Evolutionary conservation across 2,888 invertebrate genomes (phyloP).

Genomic region (Cremastinae sp.): DNA sequence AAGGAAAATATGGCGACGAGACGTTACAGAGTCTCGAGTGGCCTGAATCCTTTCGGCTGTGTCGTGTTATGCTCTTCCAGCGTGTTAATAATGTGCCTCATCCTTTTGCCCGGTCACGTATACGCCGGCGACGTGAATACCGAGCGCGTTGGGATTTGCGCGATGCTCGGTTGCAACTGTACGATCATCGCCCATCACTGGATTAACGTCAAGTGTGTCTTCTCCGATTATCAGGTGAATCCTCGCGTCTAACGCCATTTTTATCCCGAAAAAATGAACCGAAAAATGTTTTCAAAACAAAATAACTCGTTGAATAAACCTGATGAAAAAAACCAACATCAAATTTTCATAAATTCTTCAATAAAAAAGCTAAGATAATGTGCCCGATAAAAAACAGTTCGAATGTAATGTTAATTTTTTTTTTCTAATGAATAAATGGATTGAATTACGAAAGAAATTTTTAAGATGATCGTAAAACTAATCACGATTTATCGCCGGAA

Average conservation of each 20-base stretch:
- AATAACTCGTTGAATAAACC: too few relatives aligned
- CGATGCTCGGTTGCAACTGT: conserved; percentile 84
- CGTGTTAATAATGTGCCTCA: conserved; percentile 67
- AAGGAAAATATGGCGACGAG: conserved; percentile 44
- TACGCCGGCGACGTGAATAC: conserved; percentile 58
- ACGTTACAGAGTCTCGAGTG: conserved; percentile 61
- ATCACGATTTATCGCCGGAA: conserved; percentile 17
- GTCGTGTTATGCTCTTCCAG: conserved; percentile 58
- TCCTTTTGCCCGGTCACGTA: conserved; percentile 61
- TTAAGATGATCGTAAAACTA: conserved; percentile 1
- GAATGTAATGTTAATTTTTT: not conserved
- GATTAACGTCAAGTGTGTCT: conserved; percentile 85
- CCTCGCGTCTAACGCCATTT: conserved; percentile 33
- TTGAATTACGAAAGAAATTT: not conserved
- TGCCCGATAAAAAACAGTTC: too few relatives aligned
- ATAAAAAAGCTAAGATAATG: too few relatives aligned
- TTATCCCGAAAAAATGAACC: not conserved
- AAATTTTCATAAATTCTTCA: too few relatives aligned
- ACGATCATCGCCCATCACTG: conserved; percentile 83
- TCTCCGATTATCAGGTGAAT: conserved; percentile 84
- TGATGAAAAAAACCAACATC: too few relatives aligned
- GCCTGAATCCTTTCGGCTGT: conserved; percentile 68
- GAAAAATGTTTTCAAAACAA: not conserved
- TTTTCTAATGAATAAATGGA: not conserved
- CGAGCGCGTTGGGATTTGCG: conserved; percentile 81